Evolutionary conservation across 2,888 invertebrate species (phyloP).

Genomic region (Mimachlamys varia): DNA sequence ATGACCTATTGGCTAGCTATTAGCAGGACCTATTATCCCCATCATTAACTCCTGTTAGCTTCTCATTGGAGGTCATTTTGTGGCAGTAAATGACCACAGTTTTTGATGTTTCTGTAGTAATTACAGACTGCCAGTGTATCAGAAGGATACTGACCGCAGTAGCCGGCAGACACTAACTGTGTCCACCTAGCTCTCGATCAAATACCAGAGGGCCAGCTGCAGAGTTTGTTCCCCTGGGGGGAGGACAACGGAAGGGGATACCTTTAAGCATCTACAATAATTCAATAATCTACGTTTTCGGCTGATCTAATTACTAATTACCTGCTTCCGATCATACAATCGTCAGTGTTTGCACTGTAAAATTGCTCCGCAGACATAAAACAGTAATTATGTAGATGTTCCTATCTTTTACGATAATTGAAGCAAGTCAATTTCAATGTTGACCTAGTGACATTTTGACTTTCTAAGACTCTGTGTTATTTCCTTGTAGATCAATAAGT

Average conservation of each 20-base stretch:
- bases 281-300: not conserved
- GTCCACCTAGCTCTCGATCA: not conserved
- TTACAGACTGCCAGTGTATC: slow-evolving; percentile 3
- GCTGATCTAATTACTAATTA: slow-evolving; percentile 17
- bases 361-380: not conserved
- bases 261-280: not conserved
- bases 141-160: not conserved
- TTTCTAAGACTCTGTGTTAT: not conserved
- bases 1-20: not conserved
- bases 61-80: not conserved
- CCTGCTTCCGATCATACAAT: not conserved
- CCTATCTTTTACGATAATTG: slow-evolving; percentile 13
- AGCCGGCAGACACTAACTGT: not conserved
- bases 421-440: not conserved
- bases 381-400: slow-evolving; percentile 17
- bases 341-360: not conserved
- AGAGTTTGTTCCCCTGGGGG: not conserved
- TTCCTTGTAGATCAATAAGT: not conserved
- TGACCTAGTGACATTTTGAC: not conserved
- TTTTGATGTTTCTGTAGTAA: not conserved
- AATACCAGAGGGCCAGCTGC: not conserved
- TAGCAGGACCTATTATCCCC: not conserved
- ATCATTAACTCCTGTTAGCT: not conserved
- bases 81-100: not conserved
- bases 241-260: not conserved